These are phyloP conservation scores for Zosterops hypoxanthus DNA, from an alignment of 2,113 vertebrate genomes.

Conservation along the genomic window DNA sequence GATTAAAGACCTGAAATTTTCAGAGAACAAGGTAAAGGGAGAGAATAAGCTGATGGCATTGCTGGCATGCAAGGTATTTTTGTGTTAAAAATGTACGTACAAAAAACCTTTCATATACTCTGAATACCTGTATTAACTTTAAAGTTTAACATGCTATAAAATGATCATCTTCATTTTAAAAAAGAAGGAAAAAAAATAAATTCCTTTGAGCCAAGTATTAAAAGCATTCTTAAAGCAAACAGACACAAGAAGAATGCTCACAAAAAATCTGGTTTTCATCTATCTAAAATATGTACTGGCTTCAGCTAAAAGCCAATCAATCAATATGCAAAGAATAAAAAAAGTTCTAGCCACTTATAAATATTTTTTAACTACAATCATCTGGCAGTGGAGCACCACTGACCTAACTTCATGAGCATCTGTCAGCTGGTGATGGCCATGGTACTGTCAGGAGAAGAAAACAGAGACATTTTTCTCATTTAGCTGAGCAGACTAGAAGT, in stretches of 20 bases:
- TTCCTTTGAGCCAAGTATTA: conserved; percentile 59
- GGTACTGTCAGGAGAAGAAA: neutral
- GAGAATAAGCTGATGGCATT: neutral
- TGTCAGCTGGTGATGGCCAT: neutral
- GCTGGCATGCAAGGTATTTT: conserved; percentile 3
- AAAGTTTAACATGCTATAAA: neutral
- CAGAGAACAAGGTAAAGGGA: neutral
- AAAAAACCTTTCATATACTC: neutral
- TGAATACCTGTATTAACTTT: conserved; percentile 25
- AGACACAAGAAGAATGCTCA: conserved; percentile 58
- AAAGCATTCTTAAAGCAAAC: conserved; percentile 71
- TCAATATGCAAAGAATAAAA: conserved; percentile 50
- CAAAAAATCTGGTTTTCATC: conserved; percentile 70
- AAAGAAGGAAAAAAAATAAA: neutral
- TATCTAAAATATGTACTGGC: conserved; percentile 57
- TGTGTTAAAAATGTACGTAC: neutral
- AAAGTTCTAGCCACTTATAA: conserved; percentile 35
- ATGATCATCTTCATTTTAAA: neutral
- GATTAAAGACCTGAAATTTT: conserved; percentile 7
- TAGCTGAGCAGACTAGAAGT: neutral
- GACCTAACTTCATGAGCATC: conserved; percentile 48
- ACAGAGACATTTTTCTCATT: neutral
- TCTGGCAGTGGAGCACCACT: conserved; percentile 49
- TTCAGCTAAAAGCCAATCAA: conserved; percentile 70
- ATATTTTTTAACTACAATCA: conserved; percentile 62